phyloP scores from a whole-genome alignment of 64 coral and sea anemone genomes.

The Trachythela sp. region DNA sequence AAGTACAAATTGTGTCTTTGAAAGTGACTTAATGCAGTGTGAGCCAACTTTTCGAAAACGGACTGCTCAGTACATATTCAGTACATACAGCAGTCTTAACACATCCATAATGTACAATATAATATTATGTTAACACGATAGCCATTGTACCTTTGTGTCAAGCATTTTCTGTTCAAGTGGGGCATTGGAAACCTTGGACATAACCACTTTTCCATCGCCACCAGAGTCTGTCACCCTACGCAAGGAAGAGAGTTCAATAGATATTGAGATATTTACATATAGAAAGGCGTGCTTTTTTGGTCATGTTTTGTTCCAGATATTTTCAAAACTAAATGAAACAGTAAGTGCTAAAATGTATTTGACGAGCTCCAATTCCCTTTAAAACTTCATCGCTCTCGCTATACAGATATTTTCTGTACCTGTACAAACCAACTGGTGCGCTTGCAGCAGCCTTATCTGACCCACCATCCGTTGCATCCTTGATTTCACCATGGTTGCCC shows the following conservation, averaged over 20 bases:
- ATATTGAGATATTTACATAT: neutral
- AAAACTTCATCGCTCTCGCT: neutral
- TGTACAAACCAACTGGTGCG: neutral
- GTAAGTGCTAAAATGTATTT: neutral
- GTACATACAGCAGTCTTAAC: too few species aligned
- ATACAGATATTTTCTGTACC: neutral
- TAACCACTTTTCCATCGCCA: neutral
- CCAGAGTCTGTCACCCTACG: neutral
- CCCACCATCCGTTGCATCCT: neutral
- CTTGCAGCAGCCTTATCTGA: neutral
- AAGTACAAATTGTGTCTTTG: too few species aligned
- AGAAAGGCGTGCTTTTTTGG: too few species aligned
- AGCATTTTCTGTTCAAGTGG: conserved; percentile 67
- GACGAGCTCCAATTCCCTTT: neutral
- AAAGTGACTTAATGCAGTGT: too few species aligned
- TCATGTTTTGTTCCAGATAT: too few species aligned
- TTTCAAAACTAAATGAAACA: too few species aligned
- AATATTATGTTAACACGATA: neutral
- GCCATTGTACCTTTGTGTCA: conserved; percentile 67
- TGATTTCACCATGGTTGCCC: neutral
- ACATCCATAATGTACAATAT: too few species aligned
- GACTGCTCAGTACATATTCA: too few species aligned
- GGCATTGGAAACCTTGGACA: conserved; percentile 54
- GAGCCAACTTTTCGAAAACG: too few species aligned
- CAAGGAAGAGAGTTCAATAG: conserved; percentile 26